Evolutionary conservation across 2,113 vertebrate species (phyloP), one percentile per base, ranked within the genome.

Genomic region (Helogale parvula): DNA sequence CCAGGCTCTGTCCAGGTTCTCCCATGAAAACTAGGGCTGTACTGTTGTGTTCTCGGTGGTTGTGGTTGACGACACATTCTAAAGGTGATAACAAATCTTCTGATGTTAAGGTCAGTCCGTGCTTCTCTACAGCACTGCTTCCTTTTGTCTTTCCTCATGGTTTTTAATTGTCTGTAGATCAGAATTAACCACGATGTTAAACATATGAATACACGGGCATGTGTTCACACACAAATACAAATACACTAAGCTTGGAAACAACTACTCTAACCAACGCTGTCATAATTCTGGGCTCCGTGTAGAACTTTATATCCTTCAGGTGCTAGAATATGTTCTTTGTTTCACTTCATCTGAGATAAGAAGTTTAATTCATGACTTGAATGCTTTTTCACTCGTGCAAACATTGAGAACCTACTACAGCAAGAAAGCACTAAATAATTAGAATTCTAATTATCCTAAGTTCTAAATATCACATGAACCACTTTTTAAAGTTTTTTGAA

Each of bases 1-100:
- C 16, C 33, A 21, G 65, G 33, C 17, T 60, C 25, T 33, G 31
- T 29, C n/a, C 17, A 38, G 13, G 29, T 35, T 68, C 23, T 71
- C 14, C 47, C 4, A 2, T 5, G 66, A 66, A 47, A 41, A 1
- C 57, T 3, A 2, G 12, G 27, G 21, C 12, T 35, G 1, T 14
- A 10, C 63, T 15, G 38, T 29, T 7, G 15, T 8, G 17, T 84
- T 50, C 5, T 9, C 25, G 2, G 0, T 2, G 35, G 27, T 35
- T 68, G 5, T 25, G 77, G 25, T 6, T 1, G 54, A 31, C 35
- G 54, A 17, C 2, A 35, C 12, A 29, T 19, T 12, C 10, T 57
- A 10, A 52, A 65, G 69, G 9, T 16, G 19, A 1, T 29, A 19
- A 50, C 2, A 52, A 7, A 25, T 11, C 7, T 52, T 85, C 33